A percentile compares a stretch with the other conserved stretches of the same genome.
These are phyloP conservation scores for Anthoscopus minutus DNA, from an alignment of 2,113 vertebrate genomes.

Conservation along the genomic window DNA sequence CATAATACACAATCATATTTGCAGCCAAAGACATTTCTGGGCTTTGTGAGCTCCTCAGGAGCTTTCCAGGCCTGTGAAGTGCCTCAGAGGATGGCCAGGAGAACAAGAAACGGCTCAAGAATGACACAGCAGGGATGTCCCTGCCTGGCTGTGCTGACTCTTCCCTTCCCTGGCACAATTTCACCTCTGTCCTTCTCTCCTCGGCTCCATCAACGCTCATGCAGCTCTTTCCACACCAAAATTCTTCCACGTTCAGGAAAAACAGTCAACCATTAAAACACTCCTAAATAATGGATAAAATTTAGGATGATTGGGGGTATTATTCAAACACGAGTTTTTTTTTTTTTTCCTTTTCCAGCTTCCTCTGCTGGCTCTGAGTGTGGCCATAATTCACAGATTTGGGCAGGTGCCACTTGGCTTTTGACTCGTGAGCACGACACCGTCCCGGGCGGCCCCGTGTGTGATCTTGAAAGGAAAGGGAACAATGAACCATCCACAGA, in stretches of 20 bases:
- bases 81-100: neutral
- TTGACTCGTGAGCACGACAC: neutral
- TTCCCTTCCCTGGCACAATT: neutral
- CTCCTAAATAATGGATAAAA: neutral
- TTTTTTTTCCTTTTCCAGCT: neutral
- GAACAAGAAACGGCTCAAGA: neutral
- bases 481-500: conserved; percentile 25
- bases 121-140: neutral
- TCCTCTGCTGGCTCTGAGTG: neutral
- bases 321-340: neutral
- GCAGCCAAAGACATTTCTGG: neutral
- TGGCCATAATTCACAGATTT: neutral
- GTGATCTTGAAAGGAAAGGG: conserved; percentile 42
- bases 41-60: neutral
- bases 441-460: neutral
- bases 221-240: neutral
- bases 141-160: neutral
- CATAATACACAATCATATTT: accelerated
- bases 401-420: neutral
- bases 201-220: neutral
- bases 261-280: neutral
- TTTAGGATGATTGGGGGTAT: neutral
- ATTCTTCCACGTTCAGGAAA: accelerated
- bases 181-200: neutral
- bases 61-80: neutral